Evolutionary conservation across 2,888 invertebrate species (phyloP), one percentile per base, ranked within the genome.

Genomic region (Aricia artaxerxes): DNA sequence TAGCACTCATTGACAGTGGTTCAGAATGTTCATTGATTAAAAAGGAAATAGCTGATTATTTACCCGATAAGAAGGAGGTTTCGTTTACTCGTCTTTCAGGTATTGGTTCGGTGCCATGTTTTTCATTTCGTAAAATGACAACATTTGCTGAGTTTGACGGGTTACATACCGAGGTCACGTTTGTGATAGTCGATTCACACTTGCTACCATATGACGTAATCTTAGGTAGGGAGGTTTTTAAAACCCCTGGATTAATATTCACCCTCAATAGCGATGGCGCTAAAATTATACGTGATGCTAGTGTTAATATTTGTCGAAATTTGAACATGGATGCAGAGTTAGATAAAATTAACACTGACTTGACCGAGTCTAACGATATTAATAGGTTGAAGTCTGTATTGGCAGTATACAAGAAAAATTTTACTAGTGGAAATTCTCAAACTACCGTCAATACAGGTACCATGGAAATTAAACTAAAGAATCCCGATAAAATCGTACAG

Each of bases 401-500:
- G 31, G 73, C 11, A 24, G 38, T 38, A 35, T 40, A 73, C 11
- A 24, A 73, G 6, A 13, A 73, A 40, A 35, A 4, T 72, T 80
- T 80, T 53, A 77, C 60, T 4, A 53, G 53, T 16, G 76, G 80
- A 9, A 78, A 53, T 38, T 77, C 78, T 16, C n/a, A 57, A 2
- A 35, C 69, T 6, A 38, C n/a, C 2, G 80, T 80, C 13, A 79
- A 16, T 40, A 79, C 80, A 1, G 80, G 80, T 16, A 73, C 73
- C 57, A 77, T 80, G 72, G 24, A 72, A 77, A 80, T 80, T 53
- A 79, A 44, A 2, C 73, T 80, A 35, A 79, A 79, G 77, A 77
- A 80, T 44, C 53, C 80, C 13, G 35, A 80, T 31, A 79, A 80
- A 78, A 60, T 80, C n/a, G 80, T 80, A n/a, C 78, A 80, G 35